Evolutionary conservation across 2,797 vertebrate genomes (phyloP).

Genomic region (Protonibea diacanthus): DNA sequence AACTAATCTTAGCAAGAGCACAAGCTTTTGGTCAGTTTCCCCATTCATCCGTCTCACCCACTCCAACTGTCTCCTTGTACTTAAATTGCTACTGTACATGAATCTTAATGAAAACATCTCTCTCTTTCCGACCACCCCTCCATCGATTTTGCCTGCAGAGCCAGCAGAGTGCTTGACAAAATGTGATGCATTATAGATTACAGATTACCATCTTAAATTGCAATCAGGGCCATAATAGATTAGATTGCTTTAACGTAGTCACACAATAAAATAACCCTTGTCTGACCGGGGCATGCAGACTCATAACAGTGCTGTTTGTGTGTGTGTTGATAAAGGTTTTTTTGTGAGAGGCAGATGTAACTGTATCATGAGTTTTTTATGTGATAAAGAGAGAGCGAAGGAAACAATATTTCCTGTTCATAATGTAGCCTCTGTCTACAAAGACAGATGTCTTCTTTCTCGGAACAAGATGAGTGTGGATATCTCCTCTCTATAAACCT

Average conservation of each 20-base stretch:
- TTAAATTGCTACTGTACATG: conserved; percentile 50
- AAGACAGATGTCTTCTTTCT: conserved; percentile 42
- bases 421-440: conserved; percentile 47
- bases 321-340: conserved; percentile 6
- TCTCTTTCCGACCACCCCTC: conserved; percentile 45
- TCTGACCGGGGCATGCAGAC: not conserved
- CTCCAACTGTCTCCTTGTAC: conserved; percentile 35
- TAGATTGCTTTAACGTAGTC: conserved; percentile 35
- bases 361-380: conserved; percentile 20
- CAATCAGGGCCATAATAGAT: conserved; percentile 65
- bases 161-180: conserved; percentile 54
- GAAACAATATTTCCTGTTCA: conserved; percentile 33
- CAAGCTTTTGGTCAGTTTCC: not conserved
- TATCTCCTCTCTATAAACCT: conserved; percentile 17
- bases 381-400: conserved; percentile 6
- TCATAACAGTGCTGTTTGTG: conserved; percentile 28
- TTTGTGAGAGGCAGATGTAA: conserved; percentile 24
- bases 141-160: conserved; percentile 58
- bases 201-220: conserved; percentile 69
- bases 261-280: conserved; percentile 50
- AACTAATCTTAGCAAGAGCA: conserved; percentile 3
- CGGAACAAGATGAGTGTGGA: conserved; percentile 2
- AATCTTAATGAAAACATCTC: conserved; percentile 73
- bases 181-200: conserved; percentile 68
- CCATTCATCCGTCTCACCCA: conserved; percentile 8